A percentile compares a stretch with the other conserved stretches of the same genome.
phyloP scores from a whole-genome alignment of 2,797 vertebrate genomes.

The Orestias chungarensis region DNA sequence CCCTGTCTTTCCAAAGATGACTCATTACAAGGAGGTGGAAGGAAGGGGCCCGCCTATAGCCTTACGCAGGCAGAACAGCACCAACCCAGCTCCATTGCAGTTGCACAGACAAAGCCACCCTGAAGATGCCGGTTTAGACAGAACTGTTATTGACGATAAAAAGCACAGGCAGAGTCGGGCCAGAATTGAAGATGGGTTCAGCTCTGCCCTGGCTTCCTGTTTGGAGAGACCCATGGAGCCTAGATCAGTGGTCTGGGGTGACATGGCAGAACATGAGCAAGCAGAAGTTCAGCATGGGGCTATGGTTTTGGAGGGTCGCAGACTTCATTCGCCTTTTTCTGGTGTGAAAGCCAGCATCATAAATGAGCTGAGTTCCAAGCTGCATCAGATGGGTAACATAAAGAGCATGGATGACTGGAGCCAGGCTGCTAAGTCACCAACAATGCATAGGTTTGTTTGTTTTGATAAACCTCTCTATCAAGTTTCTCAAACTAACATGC shows the following conservation, averaged over 20 bases:
- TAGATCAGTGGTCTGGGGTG: conserved; percentile 63
- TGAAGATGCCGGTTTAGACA: conserved; percentile 69
- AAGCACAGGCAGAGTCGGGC: conserved; percentile 54
- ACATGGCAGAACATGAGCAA: conserved; percentile 58
- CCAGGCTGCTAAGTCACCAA: conserved; percentile 71
- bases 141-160: conserved; percentile 50
- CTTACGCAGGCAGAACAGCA: conserved; percentile 80
- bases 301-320: conserved; percentile 73
- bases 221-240: conserved; percentile 72
- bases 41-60: conserved; percentile 65
- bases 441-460: conserved; percentile 77
- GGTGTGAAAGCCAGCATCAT: conserved; percentile 92
- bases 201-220: conserved; percentile 68
- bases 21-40: conserved; percentile 69
- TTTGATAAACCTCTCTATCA: not conserved
- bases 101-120: conserved; percentile 70
- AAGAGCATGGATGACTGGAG: conserved; percentile 82
- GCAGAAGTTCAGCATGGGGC: conserved; percentile 51
- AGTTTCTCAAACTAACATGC: not conserved
- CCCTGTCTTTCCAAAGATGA: conserved; percentile 75
- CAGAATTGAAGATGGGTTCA: conserved; percentile 73
- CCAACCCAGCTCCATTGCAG: conserved; percentile 72
- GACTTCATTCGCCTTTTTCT: conserved; percentile 82
- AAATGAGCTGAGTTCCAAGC: conserved; percentile 91
- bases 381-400: conserved; percentile 88